Evolutionary conservation across 2,797 vertebrate species (phyloP), one percentile per base, ranked within the genome.

Genomic region (Odontamblyopus lacepedii): DNA sequence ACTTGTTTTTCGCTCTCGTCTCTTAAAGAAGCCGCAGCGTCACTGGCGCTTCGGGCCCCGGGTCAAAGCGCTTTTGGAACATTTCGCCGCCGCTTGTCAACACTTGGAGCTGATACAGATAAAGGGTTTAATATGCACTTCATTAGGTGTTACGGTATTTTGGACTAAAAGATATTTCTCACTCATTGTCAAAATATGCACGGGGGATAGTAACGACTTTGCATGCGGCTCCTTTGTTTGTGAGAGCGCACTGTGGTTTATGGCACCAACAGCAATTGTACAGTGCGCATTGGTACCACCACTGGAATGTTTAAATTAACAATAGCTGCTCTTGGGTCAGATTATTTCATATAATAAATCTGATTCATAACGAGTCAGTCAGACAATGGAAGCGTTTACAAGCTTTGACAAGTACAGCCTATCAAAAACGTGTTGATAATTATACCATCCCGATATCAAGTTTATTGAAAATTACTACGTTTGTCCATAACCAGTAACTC

Each of bases 11-110:
- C 79, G 78, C 85, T 87, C 80, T 70, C 74, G 69, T 85, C 85
- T 92, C 93, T 95, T 95, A 95, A 94, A 95, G 94, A 88, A 83
- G 77, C 91, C 90, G 92, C 90, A 83, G 79, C 89, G 82, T 65
- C 87, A 51, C 50, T 65, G 72, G 30, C 27, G 29, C 57, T 60
- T 29, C 32, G 16, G 35, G 63, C 51, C 30, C 26, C 65, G 11
- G 30, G 63, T 69, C 71, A 64, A 73, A 44, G 6, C 59, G 26
- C 51, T 60, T 73, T 67, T 72, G 44, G 66, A 74, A 29, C 8
- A 35, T 71, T 74, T 55, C 19, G 8, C 16, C n/a, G 29, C 56
- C n/a, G 26, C n/a, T 61, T 51, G 60, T 66, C 11, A 27, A 19
- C 57, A 16, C 44, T 72, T 57, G 60, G 23, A 71, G 26, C 65